Base-by-base conservation (phyloP, 2,797 vertebrate genomes). In the Syngnathus acus region DNA sequence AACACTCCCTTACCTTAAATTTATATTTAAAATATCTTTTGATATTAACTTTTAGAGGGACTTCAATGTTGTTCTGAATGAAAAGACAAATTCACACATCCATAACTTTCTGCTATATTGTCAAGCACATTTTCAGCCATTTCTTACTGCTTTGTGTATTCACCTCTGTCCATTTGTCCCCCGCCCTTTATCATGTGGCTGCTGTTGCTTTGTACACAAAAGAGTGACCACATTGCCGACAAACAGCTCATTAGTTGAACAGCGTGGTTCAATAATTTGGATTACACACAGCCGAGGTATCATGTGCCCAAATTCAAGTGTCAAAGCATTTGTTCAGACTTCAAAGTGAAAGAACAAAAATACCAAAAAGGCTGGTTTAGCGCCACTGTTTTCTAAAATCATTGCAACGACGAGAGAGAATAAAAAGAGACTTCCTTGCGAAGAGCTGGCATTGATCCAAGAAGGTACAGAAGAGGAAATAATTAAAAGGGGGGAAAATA, bases 251-350 rank as follows among this genome's bases (percentile, higher is more conserved):
- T 61, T 40, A 42, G 39, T 7, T 43, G 14, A 42, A 42, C n/a
- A 61, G 16, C 16, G n/a, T 43, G 42, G 6, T 14, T 42, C 9
- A 43, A 23, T 62, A 14, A n/a, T 45, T 8, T 43, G 10, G 14
- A 45, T 62, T 43, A 2, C 81, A 71, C n/a, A 62, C 51, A 0
- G 66, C 72, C 21, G 73, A 45, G 38, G 38, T 70, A 54, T 72
- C 75, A 68, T 32, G 64, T 74, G 17, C 21, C 60, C 60, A 45
- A 6, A 23, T 83, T 81, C 70, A 84, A 84, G 79, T 73, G 74
- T 77, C 59, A 48, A 69, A 63, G 62, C 76, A 78, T 78, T 74
- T 78, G 81, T 72, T 66, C 19, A 69, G 71, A 77, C 83, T 71
- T 69, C 67, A 64, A 53, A 62, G 69, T 70, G 69, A 72, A 73